Evolutionary conservation across 2,113 vertebrate species (phyloP), one percentile per base, ranked within the genome.

Genomic region (Cranoglanis bouderius): DNA sequence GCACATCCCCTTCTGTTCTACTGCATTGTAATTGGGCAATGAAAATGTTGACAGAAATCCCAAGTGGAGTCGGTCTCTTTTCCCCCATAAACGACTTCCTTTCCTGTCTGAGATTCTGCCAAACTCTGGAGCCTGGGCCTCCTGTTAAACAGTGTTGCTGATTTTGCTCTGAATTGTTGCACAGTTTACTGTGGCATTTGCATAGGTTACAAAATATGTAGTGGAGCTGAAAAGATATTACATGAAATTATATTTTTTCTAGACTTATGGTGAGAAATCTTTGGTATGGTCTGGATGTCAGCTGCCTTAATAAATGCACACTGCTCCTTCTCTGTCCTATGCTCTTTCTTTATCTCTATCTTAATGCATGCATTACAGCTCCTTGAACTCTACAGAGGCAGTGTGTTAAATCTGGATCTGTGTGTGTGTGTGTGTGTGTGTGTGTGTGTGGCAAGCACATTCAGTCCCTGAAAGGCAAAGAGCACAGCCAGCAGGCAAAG

Each of bases 401-500:
- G 26, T 74, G 59, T 67, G 65, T 90, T 74, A 55, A 32, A 26
- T 55, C 61, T 61, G 74, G 53, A 72, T 59, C 18, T 35, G 51
- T 80, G 59, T 55, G 88, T 85, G 88, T 85, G 83, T 40, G 57
- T 82, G 72, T 84, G 61, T 77, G 82, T 87, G 67, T 86, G 53
- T 89, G 75, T 87, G 85, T 61, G 51, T 77, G 82, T 89, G 88
- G 72, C 51, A 89, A 82, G 83, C 55, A 84, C 86, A 75, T 63
- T 40, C 26, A 74, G 59, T 91, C 82, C 82, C 70, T 81, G 77
- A 85, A 85, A 61, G 85, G 24, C 78, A 77, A 81, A 75, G 78
- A 88, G 86, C 81, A 89, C 67, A 89, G 85, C 65, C 87, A 88
- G 81, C 89, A 90, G 89, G 89, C 89, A 90, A 12, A 81, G 32